Percentiles rank a stretch among this genome's conserved stretches.
Conservation (phyloP, 2,113 vertebrate genomes). For the Anguilla rostrata region DNA sequence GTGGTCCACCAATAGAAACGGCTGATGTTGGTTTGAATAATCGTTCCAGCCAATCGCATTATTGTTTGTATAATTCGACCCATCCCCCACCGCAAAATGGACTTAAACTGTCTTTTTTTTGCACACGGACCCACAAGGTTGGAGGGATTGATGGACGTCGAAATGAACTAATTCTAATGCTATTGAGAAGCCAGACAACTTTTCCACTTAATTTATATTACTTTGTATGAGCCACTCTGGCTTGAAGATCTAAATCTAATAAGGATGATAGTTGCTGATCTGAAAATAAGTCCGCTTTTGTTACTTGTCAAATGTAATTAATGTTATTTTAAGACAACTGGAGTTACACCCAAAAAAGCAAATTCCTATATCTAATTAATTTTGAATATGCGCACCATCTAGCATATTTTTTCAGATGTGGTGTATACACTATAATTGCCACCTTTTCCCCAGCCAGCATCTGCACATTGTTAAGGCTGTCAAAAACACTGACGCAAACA, state of each 20-base stretch:
- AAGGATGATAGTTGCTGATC: no score
- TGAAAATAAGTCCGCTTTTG: no score
- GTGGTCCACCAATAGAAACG: constrained; percentile 50
- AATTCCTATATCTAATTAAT: no score
- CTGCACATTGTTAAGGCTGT: neutral
- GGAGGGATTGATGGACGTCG: constrained; percentile 54
- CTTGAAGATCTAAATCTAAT: no score
- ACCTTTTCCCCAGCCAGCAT: neutral
- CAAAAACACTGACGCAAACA: neutral
- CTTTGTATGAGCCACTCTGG: no score
- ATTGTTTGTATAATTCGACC: constrained; percentile 42
- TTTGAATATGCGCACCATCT: neutral
- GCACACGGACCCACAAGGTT: constrained; percentile 65
- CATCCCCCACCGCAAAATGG: constrained; percentile 64
- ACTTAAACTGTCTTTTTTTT: constrained; percentile 42
- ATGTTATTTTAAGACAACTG: no score
- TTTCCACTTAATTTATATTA: neutral
- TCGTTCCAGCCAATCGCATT: constrained; percentile 51
- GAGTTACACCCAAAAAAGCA: no score
- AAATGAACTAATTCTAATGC: neutral
- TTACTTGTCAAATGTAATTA: no score
- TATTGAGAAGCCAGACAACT: neutral
- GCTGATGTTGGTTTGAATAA: constrained; percentile 66
- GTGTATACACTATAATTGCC: neutral
- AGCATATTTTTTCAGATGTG: neutral